phyloP scores from a whole-genome alignment of 2,888 invertebrate species.

The Imbricaverruca yamaguchii region DNA sequence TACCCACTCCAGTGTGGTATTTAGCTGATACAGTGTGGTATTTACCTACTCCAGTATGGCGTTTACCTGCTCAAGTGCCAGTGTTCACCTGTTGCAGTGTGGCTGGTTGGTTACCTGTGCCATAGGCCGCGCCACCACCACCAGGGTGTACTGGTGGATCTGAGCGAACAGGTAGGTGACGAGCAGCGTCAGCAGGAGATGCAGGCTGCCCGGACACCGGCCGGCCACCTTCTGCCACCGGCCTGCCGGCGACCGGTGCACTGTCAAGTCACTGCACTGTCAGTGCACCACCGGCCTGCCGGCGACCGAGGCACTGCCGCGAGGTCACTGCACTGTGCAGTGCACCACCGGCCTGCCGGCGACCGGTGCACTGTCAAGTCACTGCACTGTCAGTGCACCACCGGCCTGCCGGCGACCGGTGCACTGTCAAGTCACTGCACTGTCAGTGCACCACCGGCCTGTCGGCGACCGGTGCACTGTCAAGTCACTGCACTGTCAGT shows the following conservation, averaged over 20 bases:
- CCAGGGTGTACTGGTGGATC: slow-evolving; percentile 34
- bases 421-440: too few relatives aligned
- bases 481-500: too few relatives aligned
- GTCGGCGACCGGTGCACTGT: not conserved
- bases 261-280: too few relatives aligned
- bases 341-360: not conserved
- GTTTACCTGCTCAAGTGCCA: too few relatives aligned
- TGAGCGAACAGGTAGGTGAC: slow-evolving; percentile 34
- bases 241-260: not conserved
- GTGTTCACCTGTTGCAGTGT: not conserved
- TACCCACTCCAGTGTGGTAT: too few relatives aligned
- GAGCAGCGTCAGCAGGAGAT: slow-evolving; percentile 30
- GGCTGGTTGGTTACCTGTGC: slow-evolving; percentile 32
- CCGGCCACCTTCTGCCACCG: not conserved
- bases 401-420: not conserved
- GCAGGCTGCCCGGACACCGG: not conserved
- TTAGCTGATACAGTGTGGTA: too few relatives aligned
- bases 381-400: too few relatives aligned
- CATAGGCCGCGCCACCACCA: slow-evolving; percentile 34
- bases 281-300: not conserved
- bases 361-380: too few relatives aligned
- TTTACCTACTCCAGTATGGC: too few relatives aligned
- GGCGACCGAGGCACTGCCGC: too few relatives aligned
- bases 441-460: not conserved
- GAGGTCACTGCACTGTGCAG: too few relatives aligned